Evolutionary conservation across 2,113 vertebrate species (phyloP), one percentile per base, ranked within the genome.

Genomic region (Poecile atricapillus): DNA sequence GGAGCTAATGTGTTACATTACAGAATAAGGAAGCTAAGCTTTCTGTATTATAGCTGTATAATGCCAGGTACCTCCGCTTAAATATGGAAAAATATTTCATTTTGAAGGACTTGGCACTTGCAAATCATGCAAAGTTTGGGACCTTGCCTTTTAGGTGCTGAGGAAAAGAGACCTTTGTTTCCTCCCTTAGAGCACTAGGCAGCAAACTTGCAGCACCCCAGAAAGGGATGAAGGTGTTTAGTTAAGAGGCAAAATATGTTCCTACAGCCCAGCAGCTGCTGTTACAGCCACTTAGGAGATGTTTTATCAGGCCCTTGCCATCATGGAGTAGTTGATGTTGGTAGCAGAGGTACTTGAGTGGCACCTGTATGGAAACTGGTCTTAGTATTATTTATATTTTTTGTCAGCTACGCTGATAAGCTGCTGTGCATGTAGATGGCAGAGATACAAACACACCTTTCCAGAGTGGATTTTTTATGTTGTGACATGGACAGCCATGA

Each of bases 351-450:
- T 59, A 4, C 24, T 86, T 75, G 33, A 22, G 37, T 62, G 28
- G 33, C 30, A 41, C 10, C 22, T 44, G 25, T 22, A 25, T 10
- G 30, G 39, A 63, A 87, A 43, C 0, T 43, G 15, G 5, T 69
- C 19, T 13, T 60, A 25, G 13, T 78, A 27, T 76, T 78, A 33
- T 67, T 70, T 47, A 6, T 27, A 4, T 28, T 81, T 64, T 70
- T 58, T 41, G 24, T 15, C 27, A 56, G 2, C 27, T 35, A 5
- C 2, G 2, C 37, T 35, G 6, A 6, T 80, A n/a, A n/a, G 31
- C 12, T 46, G 16, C 31, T 30, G 16, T 76, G 22, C 4, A 1
- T 1, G 0, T 53, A 18, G 50, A 35, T 24, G 18, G 16, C 20
- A 3, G 33, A 70, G 50, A n/a, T 44, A 24, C 0, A n/a, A 50